These are phyloP conservation scores for Sitta carolinensis DNA, from an alignment of 2,797 vertebrate species.

Conservation along the genomic window DNA sequence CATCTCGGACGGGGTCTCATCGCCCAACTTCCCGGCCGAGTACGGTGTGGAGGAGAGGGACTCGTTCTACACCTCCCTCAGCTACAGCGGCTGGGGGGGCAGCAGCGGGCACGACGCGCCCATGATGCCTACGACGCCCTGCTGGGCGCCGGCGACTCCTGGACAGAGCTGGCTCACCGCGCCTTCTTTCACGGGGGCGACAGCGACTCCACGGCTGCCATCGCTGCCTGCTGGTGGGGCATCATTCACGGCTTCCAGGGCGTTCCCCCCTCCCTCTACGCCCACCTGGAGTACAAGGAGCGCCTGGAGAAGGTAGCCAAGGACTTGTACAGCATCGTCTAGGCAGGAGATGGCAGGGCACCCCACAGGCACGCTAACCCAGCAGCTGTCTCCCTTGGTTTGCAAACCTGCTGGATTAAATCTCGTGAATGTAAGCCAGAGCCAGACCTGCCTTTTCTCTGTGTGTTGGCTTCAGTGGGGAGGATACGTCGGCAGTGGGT, in stretches of 20 bases:
- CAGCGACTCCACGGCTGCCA: constrained; percentile 79
- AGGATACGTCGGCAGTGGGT: fast-evolving
- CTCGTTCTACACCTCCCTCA: constrained; percentile 74
- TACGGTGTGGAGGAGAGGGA: constrained; percentile 79
- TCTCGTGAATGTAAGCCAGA: fast-evolving
- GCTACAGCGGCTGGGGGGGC: constrained; percentile 77
- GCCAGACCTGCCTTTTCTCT: neutral
- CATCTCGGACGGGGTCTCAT: constrained; percentile 72
- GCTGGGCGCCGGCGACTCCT: constrained; percentile 76
- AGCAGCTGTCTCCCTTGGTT: fast-evolving
- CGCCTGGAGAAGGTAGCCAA: constrained; percentile 71
- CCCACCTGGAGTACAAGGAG: constrained; percentile 76
- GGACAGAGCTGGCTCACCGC: constrained; percentile 77
- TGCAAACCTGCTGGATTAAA: fast-evolving
- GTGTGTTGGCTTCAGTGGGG: neutral
- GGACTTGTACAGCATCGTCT: constrained; percentile 44
- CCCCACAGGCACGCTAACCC: fast-evolving
- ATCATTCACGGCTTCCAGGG: constrained; percentile 76
- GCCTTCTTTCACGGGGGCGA: constrained; percentile 84
- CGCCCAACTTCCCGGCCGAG: constrained; percentile 69
- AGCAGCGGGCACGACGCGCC: constrained; percentile 83
- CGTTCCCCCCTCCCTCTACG: constrained; percentile 69
- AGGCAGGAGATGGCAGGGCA: neutral
- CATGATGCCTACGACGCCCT: constrained; percentile 86
- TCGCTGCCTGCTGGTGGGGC: constrained; percentile 83